Evolutionary conservation across 2,888 invertebrate species (phyloP), one percentile per base, ranked within the genome.

Genomic region (Cosmorhoe ocellata): DNA sequence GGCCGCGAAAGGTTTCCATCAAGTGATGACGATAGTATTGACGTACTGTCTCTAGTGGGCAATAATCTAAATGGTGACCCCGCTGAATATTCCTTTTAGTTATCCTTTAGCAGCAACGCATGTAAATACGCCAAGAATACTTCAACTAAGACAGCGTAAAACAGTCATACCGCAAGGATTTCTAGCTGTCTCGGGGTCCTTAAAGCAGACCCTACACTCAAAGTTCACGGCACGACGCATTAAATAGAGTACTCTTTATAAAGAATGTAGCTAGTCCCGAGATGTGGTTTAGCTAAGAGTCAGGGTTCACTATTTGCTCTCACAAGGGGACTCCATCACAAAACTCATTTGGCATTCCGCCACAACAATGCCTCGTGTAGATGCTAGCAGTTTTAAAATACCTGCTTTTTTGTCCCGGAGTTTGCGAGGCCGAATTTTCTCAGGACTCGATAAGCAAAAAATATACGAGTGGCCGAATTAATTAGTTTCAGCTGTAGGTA

Each of bases 331-430:
- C 82, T 83, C 74, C 81, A 84, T 87, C 82, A 82, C 82, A 82
- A 84, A 87, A 85, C 83, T 88, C 87, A 87, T 88, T 89, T 89
- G 88, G 89, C 88, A 88, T 86, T 79, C 86, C 80, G 86, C 89
- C 89, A 88, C 81, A 75, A 82, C 82, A 81, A 79, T 77, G 79
- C 77, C 72, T 74, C 73, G 82, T 76, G 78, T 81, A 78, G 79
- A 82, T 81, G 76, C 75, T 74, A 76, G 76, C 74, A 76, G 75
- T 77, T 83, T 85, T 81, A 80, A 86, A 87, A 84, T 85, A 85
- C 83, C 77, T 79, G 78, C 71, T 81, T 80, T 80, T 83, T 81
- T 71, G 59, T 54, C 63, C 44, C 61, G 71, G 76, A 78, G 71
- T 76, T 80, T 75, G 78, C 81, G 76, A 76, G 76, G 73, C 69